Evolutionary conservation across 1,140 invertebrate genomes (phyloP).

Genomic region (Elymnias hypermnestra): DNA sequence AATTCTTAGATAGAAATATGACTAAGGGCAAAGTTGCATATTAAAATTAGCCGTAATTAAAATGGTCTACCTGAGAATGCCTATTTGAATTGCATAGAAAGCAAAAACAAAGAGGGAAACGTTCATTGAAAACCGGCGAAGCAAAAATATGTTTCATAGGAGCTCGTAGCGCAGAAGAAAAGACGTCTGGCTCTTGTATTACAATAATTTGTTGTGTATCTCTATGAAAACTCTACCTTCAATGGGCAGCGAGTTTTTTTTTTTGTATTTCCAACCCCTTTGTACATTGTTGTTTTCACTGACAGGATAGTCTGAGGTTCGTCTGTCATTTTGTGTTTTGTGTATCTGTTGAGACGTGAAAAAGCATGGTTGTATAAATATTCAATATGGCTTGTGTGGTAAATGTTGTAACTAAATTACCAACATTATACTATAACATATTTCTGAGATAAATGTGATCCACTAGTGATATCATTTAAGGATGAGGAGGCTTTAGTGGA

Average conservation of each 20-base stretch:
- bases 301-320: conserved; percentile 2
- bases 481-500: too few relatives aligned
- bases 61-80: not conserved
- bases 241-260: conserved; percentile 1
- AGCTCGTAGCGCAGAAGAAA: not conserved
- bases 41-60: not conserved
- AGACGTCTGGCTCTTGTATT: not conserved
- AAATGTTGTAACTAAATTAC: too few relatives aligned
- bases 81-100: not conserved
- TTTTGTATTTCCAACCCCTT: conserved; percentile 3
- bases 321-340: not conserved
- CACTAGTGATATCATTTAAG: too few relatives aligned
- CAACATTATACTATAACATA: too few relatives aligned
- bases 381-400: not conserved
- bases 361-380: not conserved
- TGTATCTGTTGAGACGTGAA: conserved; percentile 1
- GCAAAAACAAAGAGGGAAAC: not conserved
- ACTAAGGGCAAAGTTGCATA: too few relatives aligned
- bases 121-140: not conserved
- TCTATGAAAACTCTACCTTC: conserved; percentile 1
- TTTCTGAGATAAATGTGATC: too few relatives aligned
- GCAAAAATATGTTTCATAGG: not conserved
- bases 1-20: too few relatives aligned
- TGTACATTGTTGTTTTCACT: not conserved
- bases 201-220: conserved; percentile 1